Base-by-base conservation (phyloP, 2,113 vertebrate species). In the Nematolebias whitei region DNA sequence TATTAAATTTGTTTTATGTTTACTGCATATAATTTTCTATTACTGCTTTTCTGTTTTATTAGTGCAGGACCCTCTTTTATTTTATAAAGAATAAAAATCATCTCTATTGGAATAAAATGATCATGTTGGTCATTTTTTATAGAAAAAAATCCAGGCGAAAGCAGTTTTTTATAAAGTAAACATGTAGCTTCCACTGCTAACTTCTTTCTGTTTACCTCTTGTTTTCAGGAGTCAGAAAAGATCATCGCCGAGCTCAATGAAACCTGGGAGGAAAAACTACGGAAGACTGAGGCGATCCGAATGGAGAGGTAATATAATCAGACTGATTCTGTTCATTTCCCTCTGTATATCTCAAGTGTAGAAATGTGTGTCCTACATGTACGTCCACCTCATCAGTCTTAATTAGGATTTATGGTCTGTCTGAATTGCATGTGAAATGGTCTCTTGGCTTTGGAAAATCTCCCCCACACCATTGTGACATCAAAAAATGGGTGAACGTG, bases 191-290 rank as follows among this genome's bases (percentile, higher is more conserved):
- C 41, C 24, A 12, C 38, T 32, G 19, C 5, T 73, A 1, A 74
- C 20, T 32, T 6, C 39, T 61, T 78, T 0, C 18, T 38, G 10
- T 41, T 62, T 78, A 0, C 19, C 18, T 13, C 15, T 63, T 51
- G 16, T 83, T 6, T 69, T 44, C 65, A 99, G 98, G 98, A 99
- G 88, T 99, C 98, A 0, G 98, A 99, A 92, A 99, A 99, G 91
- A 99, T 99, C 77, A 99, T 99, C 76, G 98, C 98, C 2, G 98
- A 99, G 85, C 91, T 99, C 87, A 98, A 99, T 87, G 93, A 94
- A 80, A 94, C 93, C 50, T 94, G 93, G 93, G 93, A 94, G 69
- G 93, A 94, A 87, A 99, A 99, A 76, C 92, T 99, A 71, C 92
- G 97, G 78, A 99, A 99, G 89, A 99, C 98, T 0, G 98, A 99